Percentiles rank a stretch among this genome's conserved stretches.
phyloP scores from a whole-genome alignment of 2,113 vertebrate species.

The Poicephalus meyeri region DNA sequence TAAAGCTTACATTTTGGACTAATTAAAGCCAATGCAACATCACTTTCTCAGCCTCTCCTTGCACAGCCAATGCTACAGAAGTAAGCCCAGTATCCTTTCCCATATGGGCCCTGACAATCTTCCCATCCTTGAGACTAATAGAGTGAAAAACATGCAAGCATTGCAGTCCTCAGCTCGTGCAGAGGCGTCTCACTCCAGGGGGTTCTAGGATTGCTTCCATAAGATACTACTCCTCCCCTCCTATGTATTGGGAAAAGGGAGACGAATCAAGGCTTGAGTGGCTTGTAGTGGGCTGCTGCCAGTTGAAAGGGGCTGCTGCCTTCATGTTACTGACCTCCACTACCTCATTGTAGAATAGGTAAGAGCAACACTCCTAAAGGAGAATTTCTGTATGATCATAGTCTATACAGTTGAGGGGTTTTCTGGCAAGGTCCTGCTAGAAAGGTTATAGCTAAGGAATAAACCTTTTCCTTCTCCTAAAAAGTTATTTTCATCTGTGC shows the following conservation, averaged over 20 bases:
- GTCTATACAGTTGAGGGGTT: background rate
- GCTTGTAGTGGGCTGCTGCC: background rate
- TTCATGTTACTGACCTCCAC: background rate
- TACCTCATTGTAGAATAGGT: background rate
- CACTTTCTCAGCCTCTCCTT: background rate
- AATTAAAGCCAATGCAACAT: background rate
- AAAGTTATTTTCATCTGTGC: background rate
- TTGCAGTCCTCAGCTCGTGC: background rate
- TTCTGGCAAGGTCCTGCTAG: background rate
- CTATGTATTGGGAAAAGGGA: background rate
- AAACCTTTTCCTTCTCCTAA: background rate
- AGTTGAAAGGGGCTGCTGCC: background rate
- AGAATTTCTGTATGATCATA: background rate
- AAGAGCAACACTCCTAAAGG: background rate
- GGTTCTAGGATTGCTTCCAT: background rate
- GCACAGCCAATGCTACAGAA: background rate
- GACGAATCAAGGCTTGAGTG: background rate
- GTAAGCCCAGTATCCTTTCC: background rate
- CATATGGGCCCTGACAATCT: background rate
- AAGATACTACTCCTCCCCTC: background rate
- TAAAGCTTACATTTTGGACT: background rate
- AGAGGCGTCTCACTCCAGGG: background rate
- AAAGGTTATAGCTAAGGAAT: background rate
- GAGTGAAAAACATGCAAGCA: background rate
- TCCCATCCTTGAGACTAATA: accelerated